Conservation (phyloP, 2,797 vertebrate species). For the Malurus leucopterus region DNA sequence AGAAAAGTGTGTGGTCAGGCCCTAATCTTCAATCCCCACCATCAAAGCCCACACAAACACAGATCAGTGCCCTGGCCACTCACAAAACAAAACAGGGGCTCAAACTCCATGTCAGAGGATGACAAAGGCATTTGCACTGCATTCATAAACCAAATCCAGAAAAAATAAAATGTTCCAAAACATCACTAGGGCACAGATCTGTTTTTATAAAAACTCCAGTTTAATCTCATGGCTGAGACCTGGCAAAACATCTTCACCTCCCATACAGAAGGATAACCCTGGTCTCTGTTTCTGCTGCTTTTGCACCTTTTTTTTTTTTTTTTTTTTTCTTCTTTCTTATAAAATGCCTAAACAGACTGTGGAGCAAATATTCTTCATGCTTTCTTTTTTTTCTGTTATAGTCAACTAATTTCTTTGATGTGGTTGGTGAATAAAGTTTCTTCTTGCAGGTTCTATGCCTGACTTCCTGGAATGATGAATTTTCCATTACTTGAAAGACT, state of each 20-base stretch:
- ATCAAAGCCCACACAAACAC: neutral
- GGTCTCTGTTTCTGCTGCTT: neutral
- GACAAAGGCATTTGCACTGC: neutral
- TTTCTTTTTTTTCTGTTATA: neutral
- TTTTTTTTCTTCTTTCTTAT: neutral
- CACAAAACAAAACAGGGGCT: neutral
- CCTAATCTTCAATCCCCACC: neutral
- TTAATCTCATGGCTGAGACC: slow-evolving; percentile 67
- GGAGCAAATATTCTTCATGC: neutral
- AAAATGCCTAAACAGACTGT: neutral
- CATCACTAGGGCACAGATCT: slow-evolving; percentile 36
- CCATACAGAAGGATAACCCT: neutral
- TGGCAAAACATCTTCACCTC: slow-evolving; percentile 25
- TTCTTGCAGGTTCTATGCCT: neutral
- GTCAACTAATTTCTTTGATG: neutral
- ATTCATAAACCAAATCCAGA: neutral
- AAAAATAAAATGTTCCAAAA: neutral
- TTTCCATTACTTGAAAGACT: neutral
- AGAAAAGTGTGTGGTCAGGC: neutral
- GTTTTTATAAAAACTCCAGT: slow-evolving; percentile 68
- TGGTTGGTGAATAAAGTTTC: neutral
- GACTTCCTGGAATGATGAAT: neutral
- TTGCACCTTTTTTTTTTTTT: neutral
- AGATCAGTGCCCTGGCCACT: neutral
- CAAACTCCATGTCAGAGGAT: neutral